phyloP scores from a whole-genome alignment of 2,113 vertebrate genomes.

The Engraulis encrasicolus region DNA sequence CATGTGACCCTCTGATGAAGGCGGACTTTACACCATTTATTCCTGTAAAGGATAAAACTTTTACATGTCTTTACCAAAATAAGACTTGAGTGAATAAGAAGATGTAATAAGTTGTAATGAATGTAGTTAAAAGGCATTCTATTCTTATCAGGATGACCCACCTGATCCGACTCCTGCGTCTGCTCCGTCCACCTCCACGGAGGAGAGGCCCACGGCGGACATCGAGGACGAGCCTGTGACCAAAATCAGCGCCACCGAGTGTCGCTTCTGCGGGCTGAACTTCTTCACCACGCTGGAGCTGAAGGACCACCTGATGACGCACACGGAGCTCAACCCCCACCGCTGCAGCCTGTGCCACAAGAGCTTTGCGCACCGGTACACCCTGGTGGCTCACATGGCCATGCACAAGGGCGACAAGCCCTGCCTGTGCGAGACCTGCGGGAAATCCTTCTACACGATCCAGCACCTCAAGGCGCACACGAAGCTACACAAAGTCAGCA shows the following conservation, averaged over 20 bases:
- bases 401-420: slow-evolving; percentile 64
- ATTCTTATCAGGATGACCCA: neutral
- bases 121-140: no score
- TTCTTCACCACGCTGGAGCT: slow-evolving; percentile 69
- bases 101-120: no score
- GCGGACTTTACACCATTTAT: no score
- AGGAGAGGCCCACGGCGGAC: slow-evolving; percentile 60
- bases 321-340: slow-evolving; percentile 59
- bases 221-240: slow-evolving; percentile 43
- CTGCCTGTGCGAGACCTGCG: slow-evolving; percentile 72
- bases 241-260: slow-evolving; percentile 55
- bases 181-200: slow-evolving; percentile 59
- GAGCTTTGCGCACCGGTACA: slow-evolving; percentile 59
- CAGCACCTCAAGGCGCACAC: slow-evolving; percentile 70
- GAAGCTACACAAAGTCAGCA: slow-evolving; percentile 70
- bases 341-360: slow-evolving; percentile 70
- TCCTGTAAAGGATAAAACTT: no score
- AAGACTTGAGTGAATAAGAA: no score
- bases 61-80: no score
- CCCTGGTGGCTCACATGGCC: slow-evolving; percentile 61
- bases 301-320: slow-evolving; percentile 71
- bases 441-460: slow-evolving; percentile 71
- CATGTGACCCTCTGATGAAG: no score
- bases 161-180: slow-evolving; percentile 33
- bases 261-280: slow-evolving; percentile 68